A percentile compares a stretch with the other conserved stretches of the same genome.
Evolutionary conservation across 1,140 invertebrate species (phyloP).

Genomic region (Drosophila nasuta): DNA sequence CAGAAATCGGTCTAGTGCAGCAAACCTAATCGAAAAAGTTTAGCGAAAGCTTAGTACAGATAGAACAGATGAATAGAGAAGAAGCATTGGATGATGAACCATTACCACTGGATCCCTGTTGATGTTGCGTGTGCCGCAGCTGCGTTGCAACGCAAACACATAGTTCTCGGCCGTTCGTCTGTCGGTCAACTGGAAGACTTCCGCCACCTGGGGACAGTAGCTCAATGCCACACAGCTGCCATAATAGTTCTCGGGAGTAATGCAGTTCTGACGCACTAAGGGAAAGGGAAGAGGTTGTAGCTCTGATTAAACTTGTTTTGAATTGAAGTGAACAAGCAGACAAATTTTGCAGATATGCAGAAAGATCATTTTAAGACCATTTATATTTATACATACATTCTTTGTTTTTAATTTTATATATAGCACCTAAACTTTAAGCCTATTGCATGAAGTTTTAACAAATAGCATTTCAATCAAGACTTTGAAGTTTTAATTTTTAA

Average conservation of each 20-base stretch:
- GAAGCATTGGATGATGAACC: slow-evolving; percentile 2
- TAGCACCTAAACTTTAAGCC: too few species aligned
- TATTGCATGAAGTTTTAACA: too few species aligned
- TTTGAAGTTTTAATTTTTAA: too few species aligned
- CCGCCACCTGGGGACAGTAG: slow-evolving; percentile 72
- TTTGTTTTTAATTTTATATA: too few species aligned
- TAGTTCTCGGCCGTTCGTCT: slow-evolving; percentile 64
- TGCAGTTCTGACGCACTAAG: slow-evolving; percentile 68
- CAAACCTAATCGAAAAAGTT: slow-evolving; percentile 59
- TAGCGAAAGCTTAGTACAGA: slow-evolving; percentile 38
- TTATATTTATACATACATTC: too few species aligned
- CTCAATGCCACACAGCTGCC: slow-evolving; percentile 71
- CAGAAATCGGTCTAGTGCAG: slow-evolving; percentile 63
- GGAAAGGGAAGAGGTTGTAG: background rate
- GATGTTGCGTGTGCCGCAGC: slow-evolving; percentile 71
- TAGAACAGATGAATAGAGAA: background rate
- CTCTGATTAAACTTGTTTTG: background rate
- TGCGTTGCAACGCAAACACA: slow-evolving; percentile 67
- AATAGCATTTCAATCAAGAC: too few species aligned
- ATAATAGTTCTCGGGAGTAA: slow-evolving; percentile 78
- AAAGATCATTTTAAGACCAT: too few species aligned
- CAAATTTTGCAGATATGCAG: too few species aligned
- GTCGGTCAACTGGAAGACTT: slow-evolving; percentile 63
- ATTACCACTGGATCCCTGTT: slow-evolving; percentile 79
- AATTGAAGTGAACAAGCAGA: too few species aligned